Evolutionary conservation across 1,140 invertebrate genomes (phyloP), one percentile per base, ranked within the genome.

Genomic region (Periplaneta americana): DNA sequence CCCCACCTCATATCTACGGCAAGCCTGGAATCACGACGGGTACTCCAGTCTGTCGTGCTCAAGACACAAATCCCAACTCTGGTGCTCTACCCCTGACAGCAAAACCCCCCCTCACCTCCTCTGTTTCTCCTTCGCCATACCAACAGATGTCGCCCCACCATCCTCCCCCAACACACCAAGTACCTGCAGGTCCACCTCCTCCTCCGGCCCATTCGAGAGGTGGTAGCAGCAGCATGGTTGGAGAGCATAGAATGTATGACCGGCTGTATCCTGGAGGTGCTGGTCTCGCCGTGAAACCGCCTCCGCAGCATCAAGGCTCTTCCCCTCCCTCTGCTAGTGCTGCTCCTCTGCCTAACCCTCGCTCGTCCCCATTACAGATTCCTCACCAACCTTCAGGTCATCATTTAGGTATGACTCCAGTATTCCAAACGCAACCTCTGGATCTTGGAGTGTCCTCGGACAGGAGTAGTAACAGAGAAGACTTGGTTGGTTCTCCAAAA

Each of bases 1-100:
- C 94, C 78, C 93, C 94, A n/a, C 93, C 92, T 66, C 93, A 96
- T 83, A 93, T 95, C 80, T 95, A 95, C 85, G 92, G 93, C 8
- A 94, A 94, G 86, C 93, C 93, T 11, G 89, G 92, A 77, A 90
- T 92, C 84, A 89, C 92, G 87, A 86, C 91, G 83, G 89, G 93
- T 84, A 90, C 93, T 83, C 90, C 92, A 82, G 88, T 93, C 80
- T 90, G 91, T 86, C 86, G 92, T 83, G 86, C 88, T 34, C 89
- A 89, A 74, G 90, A 91, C 35, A 85, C 87, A 15, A 86, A 89
- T 8, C 83, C 85, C 17, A 83, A 87, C 0, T 86, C 87, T 34
- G 84, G 86, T 76, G 89, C 91, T 32, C 87, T 94, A 80, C 92
- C 92, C 33, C 88, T 94, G 34, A 92, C 92, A 22, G 92, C 92